Evolutionary conservation across 2,797 vertebrate species (phyloP).

Genomic region (Masticophis lateralis): DNA sequence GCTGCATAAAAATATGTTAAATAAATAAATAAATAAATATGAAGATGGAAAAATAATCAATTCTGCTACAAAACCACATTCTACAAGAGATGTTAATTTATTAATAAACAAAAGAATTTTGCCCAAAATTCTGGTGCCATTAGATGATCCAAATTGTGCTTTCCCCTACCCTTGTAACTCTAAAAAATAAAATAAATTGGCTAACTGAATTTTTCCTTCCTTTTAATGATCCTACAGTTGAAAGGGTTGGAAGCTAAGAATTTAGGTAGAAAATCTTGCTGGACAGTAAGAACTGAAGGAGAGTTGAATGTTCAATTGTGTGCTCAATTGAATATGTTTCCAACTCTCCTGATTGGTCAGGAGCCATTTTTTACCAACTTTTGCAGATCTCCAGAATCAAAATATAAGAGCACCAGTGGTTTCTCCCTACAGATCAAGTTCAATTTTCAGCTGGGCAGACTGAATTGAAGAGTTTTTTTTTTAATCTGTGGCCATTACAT

Average conservation of each 20-base stretch:
- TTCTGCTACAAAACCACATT: neutral
- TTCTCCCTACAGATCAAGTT: neutral
- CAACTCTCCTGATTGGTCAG: neutral
- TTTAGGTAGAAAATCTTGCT: neutral
- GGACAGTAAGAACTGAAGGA: neutral
- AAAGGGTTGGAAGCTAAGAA: neutral
- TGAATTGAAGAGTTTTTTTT: neutral
- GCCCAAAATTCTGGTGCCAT: neutral
- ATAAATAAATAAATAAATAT: neutral
- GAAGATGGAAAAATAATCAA: neutral
- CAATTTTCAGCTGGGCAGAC: neutral
- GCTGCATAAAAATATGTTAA: neutral
- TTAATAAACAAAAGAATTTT: neutral
- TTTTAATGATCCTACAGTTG: neutral
- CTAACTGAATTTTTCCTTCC: neutral
- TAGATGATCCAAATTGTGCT: neutral
- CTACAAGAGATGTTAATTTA: neutral
- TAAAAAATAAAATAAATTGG: neutral
- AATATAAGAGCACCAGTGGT: neutral
- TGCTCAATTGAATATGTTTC: neutral
- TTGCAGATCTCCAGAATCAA: neutral
- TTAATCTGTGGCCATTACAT: neutral
- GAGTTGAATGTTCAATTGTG: neutral
- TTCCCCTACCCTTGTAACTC: neutral
- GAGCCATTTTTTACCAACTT: neutral